phyloP scores from a whole-genome alignment of 2,888 invertebrate genomes.

The Sesamia inferens region DNA sequence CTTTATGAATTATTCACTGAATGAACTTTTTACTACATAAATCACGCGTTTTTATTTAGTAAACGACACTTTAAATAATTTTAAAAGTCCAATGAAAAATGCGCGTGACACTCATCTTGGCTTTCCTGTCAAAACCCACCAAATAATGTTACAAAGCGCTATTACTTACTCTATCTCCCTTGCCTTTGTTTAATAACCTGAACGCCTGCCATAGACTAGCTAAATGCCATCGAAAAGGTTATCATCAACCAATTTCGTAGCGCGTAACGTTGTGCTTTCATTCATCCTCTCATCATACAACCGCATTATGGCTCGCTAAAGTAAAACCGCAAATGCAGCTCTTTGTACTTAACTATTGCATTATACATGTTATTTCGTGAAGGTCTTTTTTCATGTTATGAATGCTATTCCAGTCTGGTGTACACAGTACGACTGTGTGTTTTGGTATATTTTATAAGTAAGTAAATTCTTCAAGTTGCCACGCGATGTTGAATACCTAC shows the following conservation, averaged over 20 bases:
- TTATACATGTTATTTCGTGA: conserved; percentile 17
- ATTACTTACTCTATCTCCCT: neutral
- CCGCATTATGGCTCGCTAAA: conserved; percentile 28
- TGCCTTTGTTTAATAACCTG: conserved; percentile 10
- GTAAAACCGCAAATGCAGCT: conserved; percentile 17
- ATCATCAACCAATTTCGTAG: neutral
- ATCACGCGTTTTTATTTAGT: too few relatives aligned
- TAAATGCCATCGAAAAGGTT: conserved; percentile 35
- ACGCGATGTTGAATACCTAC: neutral
- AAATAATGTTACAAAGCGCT: conserved; percentile 11
- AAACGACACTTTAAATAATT: too few relatives aligned
- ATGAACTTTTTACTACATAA: too few relatives aligned
- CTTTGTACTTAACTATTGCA: conserved; percentile 26
- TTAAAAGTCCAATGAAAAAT: too few relatives aligned
- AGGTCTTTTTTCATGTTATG: conserved; percentile 41
- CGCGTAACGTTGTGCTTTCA: conserved; percentile 11
- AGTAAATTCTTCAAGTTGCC: conserved; percentile 18
- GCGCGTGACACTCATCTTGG: too few relatives aligned
- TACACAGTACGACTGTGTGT: conserved; percentile 19
- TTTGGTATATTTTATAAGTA: conserved; percentile 4
- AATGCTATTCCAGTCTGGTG: conserved; percentile 33
- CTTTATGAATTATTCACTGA: too few relatives aligned
- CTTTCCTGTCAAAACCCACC: too few relatives aligned
- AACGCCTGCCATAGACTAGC: neutral
- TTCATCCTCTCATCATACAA: conserved; percentile 15